Base-by-base conservation (phyloP, 1,140 invertebrate genomes). In the Apis laboriosa region DNA sequence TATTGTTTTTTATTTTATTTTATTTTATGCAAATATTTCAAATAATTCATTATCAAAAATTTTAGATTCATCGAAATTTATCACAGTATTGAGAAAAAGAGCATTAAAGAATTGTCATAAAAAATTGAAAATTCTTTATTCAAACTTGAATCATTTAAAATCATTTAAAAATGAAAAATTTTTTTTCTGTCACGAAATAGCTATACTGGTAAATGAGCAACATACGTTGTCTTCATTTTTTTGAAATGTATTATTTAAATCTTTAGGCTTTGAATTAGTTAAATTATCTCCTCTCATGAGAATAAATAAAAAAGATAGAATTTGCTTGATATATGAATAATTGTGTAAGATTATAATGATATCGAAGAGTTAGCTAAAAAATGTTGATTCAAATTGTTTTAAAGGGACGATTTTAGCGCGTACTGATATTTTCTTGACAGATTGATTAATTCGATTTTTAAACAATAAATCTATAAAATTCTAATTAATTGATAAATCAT, bases 371-470 rank as follows among this genome's bases (percentile, higher is more conserved):
- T 51, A 43, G n/a, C 24, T 51, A n/a, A 17, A 24, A 51, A 9
- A 28, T 13, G 24, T 28, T 9, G 28, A 19, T 53, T 28, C 61
- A n/a, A 55, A 77, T 77, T 24, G n/a, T 3, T 34, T 55, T 11
- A 19, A 51, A 15, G 24, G 8, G 53, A 66, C 61, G 19, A 55
- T 9, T 9, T 9, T 7, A 12, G 17, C 5, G 17, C 13, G 12
- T 43, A 13, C 67, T 43, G 75, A 43, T 51, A 34, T 4, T 67
- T 7, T 21, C 24, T 17, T 9, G 61, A n/a, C 51, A 64, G 11
- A 28, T 66, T 49, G 49, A 64, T 24, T 28, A 53, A 77, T 34
- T 4, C 61, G 24, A 13, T 77, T 49, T 77, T 77, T 66, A 61
- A 34, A 76, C 61, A 49, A 17, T 63, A 53, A 49, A 15, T 43